A percentile compares a stretch with the other conserved stretches of the same genome.
Evolutionary conservation across 2,797 vertebrate species (phyloP).

Genomic region (Cygnus olor): DNA sequence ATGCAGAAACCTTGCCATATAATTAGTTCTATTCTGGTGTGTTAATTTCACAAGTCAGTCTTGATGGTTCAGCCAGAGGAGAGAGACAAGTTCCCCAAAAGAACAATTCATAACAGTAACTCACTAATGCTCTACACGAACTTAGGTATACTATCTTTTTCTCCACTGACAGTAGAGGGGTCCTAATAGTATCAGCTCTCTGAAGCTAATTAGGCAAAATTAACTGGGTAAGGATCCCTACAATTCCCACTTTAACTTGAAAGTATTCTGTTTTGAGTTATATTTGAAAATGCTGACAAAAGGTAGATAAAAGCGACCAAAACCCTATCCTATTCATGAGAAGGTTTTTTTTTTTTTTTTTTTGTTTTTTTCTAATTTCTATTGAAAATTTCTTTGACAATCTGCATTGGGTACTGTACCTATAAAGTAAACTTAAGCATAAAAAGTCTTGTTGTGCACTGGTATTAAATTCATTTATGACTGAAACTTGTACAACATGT

Average conservation of each 20-base stretch:
- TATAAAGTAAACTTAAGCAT: background rate
- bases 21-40: slow-evolving; percentile 8
- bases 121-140: background rate
- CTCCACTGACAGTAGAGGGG: background rate
- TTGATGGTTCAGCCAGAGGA: background rate
- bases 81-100: background rate
- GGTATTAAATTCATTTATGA: background rate
- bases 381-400: background rate
- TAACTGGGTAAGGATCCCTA: background rate
- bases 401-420: background rate
- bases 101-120: background rate
- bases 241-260: background rate
- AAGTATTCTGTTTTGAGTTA: background rate
- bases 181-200: background rate
- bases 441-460: background rate
- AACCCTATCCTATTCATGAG: background rate
- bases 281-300: background rate
- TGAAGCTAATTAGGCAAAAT: background rate
- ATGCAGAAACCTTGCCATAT: background rate
- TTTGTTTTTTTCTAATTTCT: background rate
- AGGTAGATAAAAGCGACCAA: background rate
- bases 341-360: background rate
- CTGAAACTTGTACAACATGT: background rate
- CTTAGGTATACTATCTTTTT: background rate
- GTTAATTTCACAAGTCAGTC: background rate